Conservation (phyloP, 2,888 invertebrate genomes). For the Polydrusus cervinus region DNA sequence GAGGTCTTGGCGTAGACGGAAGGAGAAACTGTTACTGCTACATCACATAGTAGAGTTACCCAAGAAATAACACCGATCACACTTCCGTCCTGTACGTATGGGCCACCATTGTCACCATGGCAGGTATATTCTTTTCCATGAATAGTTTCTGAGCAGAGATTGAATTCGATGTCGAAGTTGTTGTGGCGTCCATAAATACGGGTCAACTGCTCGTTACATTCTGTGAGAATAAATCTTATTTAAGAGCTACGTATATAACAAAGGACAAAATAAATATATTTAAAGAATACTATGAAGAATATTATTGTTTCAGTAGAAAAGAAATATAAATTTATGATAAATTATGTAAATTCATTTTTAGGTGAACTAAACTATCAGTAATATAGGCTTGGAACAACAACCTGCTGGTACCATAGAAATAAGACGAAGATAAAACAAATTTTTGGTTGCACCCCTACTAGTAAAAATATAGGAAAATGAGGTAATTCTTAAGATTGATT, state of each 20-base stretch:
- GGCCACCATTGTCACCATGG: constrained; percentile 75
- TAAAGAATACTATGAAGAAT: too few relatives aligned
- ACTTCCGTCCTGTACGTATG: constrained; percentile 66
- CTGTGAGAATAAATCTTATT: constrained; percentile 60
- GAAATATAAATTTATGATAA: too few relatives aligned
- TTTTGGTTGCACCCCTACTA: too few relatives aligned
- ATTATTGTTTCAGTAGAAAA: too few relatives aligned
- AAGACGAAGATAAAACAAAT: too few relatives aligned
- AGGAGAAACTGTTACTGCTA: constrained; percentile 71
- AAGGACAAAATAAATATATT: too few relatives aligned
- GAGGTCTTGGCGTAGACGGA: constrained; percentile 75
- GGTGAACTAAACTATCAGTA: too few relatives aligned
- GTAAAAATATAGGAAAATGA: too few relatives aligned
- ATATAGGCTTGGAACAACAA: too few relatives aligned
- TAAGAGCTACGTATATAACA: background rate
- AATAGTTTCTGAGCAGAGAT: constrained; percentile 74
- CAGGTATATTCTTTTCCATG: constrained; percentile 73
- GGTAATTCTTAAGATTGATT: too few relatives aligned
- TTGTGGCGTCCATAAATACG: constrained; percentile 36
- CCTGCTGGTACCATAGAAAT: too few relatives aligned
- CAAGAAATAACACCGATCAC: constrained; percentile 75
- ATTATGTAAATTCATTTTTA: too few relatives aligned
- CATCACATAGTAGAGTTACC: constrained; percentile 75
- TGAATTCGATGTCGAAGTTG: constrained; percentile 67
- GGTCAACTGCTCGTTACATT: constrained; percentile 61